These are phyloP conservation scores for Drosophila macrospina DNA, from an alignment of 2,888 invertebrate species.

Conservation along the genomic window DNA sequence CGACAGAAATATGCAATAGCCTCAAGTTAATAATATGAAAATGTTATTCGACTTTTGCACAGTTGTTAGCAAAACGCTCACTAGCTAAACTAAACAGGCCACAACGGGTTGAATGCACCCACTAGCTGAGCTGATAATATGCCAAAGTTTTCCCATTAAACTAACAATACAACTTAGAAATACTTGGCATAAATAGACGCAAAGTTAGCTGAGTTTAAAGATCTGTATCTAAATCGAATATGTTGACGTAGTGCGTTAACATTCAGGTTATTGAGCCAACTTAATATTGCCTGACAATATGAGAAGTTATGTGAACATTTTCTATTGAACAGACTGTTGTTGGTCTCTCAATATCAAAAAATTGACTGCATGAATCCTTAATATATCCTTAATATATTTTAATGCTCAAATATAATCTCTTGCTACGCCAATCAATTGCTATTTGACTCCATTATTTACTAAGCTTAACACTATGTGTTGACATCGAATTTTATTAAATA, in stretches of 20 bases:
- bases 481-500: too few relatives aligned
- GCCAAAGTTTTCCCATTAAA: constrained; percentile 9
- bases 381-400: too few relatives aligned
- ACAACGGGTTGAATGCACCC: constrained; percentile 12
- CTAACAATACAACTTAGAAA: neutral
- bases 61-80: constrained; percentile 23
- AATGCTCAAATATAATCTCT: too few relatives aligned
- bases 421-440: too few relatives aligned
- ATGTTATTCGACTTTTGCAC: constrained; percentile 42
- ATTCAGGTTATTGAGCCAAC: neutral
- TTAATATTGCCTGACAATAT: neutral
- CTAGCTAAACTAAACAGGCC: constrained; percentile 3
- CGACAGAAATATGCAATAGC: constrained; percentile 64
- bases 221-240: neutral
- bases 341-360: too few relatives aligned
- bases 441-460: too few relatives aligned
- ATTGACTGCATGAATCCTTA: too few relatives aligned
- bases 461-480: too few relatives aligned
- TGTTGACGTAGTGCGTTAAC: neutral
- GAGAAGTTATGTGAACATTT: neutral
- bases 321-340: too few relatives aligned
- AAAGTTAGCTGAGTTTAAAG: neutral
- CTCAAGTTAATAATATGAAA: constrained; percentile 46
- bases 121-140: neutral
- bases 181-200: neutral